A percentile compares a stretch with the other conserved stretches of the same genome.
Evolutionary conservation across 2,113 vertebrate genomes (phyloP).

Genomic region (Azemiops feae): DNA sequence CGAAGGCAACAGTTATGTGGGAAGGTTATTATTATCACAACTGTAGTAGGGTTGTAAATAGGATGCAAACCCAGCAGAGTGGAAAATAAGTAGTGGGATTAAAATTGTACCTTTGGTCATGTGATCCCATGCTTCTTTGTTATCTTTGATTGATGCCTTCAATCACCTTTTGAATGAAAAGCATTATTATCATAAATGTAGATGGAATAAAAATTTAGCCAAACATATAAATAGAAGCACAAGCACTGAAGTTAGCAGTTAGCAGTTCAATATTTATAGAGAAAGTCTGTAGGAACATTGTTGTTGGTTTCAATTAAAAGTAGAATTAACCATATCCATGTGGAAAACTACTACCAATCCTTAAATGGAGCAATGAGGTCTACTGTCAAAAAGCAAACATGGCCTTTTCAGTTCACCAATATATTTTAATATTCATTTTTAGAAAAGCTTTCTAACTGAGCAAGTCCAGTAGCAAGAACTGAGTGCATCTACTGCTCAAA

Average conservation of each 20-base stretch:
- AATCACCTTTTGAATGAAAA: background rate
- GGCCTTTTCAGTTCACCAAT: background rate
- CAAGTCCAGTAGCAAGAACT: background rate
- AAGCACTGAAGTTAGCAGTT: background rate
- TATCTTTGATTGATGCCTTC: background rate
- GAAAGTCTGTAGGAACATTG: background rate
- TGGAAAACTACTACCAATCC: background rate
- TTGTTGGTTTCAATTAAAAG: background rate
- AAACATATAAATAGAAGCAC: background rate
- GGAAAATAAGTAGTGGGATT: conserved; percentile 12
- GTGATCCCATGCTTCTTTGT: background rate
- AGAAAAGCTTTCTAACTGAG: background rate
- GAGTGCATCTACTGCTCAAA: background rate
- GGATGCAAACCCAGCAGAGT: conserved; percentile 28
- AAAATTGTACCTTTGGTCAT: conserved; percentile 1
- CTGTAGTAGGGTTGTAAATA: conserved; percentile 1
- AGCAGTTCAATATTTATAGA: background rate
- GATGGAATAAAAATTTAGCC: background rate
- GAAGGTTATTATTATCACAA: conserved; percentile 16
- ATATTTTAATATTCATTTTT: background rate
- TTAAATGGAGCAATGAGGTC: background rate
- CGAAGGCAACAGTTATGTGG: conserved; percentile 22
- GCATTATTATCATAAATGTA: background rate
- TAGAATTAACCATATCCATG: background rate
- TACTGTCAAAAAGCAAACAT: background rate